Conservation (phyloP, 2,113 vertebrate species). For the Corydoras maculifer region DNA sequence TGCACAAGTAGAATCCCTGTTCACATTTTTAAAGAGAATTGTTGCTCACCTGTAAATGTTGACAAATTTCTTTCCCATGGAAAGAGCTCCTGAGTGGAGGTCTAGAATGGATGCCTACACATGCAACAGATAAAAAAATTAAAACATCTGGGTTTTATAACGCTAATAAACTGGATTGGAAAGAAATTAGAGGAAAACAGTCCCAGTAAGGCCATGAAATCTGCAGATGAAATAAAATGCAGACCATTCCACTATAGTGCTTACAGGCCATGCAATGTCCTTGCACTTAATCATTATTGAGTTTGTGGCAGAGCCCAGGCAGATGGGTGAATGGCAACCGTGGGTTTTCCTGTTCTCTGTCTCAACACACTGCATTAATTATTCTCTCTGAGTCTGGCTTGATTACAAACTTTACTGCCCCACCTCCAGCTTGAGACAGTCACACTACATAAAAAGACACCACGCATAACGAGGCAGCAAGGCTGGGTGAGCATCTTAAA, state of each 20-base stretch:
- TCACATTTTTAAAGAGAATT: too few species aligned
- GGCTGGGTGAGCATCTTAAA: conserved; percentile 14
- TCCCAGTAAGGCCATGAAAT: not conserved
- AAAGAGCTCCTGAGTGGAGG: conserved; percentile 90
- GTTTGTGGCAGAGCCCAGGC: not conserved
- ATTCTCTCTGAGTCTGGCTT: not conserved
- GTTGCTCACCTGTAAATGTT: conserved; percentile 76
- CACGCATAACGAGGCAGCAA: not conserved
- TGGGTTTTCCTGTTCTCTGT: conserved; percentile 10
- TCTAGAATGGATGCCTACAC: conserved; percentile 89
- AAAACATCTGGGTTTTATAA: not conserved
- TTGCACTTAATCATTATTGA: not conserved
- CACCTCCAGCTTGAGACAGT: conserved; percentile 1
- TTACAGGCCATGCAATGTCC: not conserved
- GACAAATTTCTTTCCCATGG: conserved; percentile 90
- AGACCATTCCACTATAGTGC: not conserved
- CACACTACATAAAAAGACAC: conserved; percentile 25
- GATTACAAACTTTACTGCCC: conserved; percentile 1
- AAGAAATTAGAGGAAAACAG: not conserved
- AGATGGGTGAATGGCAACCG: conserved; percentile 3
- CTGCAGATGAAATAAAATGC: not conserved
- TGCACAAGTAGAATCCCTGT: too few species aligned
- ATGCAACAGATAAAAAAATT: not conserved
- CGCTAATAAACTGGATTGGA: not conserved
- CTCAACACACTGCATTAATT: not conserved